A percentile compares a stretch with the other conserved stretches of the same genome.
These are phyloP conservation scores for Julus scandinavius DNA, from an alignment of 2,888 invertebrate species.

Conservation along the genomic window DNA sequence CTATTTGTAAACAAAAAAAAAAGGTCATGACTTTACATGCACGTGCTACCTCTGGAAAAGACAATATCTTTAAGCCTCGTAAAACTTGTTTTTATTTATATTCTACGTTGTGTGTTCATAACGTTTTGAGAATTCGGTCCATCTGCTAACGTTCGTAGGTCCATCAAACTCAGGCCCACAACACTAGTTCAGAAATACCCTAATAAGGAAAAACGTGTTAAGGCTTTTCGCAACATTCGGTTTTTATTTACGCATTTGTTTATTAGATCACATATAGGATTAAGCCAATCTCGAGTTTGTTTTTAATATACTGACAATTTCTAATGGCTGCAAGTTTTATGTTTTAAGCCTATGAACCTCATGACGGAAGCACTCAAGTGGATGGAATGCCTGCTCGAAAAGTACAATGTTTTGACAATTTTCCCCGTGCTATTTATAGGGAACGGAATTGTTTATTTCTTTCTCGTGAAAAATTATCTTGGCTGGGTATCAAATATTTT, in stretches of 20 bases:
- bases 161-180: no score
- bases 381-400: conserved; percentile 1
- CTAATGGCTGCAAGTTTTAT: neutral
- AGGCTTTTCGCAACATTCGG: no score
- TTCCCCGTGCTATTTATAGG: conserved; percentile 21
- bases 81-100: neutral
- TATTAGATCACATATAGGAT: no score
- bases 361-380: conserved; percentile 7
- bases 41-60: neutral
- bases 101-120: no score
- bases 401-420: conserved; percentile 45
- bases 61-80: neutral
- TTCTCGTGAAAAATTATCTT: conserved; percentile 42
- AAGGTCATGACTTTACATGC: neutral
- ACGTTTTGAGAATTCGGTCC: no score
- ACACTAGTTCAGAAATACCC: no score
- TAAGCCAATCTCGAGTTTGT: neutral
- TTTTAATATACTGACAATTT: neutral
- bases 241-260: no score
- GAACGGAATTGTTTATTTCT: conserved; percentile 44
- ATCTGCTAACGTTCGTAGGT: no score
- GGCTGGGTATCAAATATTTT: neutral
- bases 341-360: neutral
- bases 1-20: neutral
- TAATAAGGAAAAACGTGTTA: no score